These are phyloP conservation scores for Lates calcarifer DNA, from an alignment of 2,113 vertebrate genomes.

Conservation along the genomic window DNA sequence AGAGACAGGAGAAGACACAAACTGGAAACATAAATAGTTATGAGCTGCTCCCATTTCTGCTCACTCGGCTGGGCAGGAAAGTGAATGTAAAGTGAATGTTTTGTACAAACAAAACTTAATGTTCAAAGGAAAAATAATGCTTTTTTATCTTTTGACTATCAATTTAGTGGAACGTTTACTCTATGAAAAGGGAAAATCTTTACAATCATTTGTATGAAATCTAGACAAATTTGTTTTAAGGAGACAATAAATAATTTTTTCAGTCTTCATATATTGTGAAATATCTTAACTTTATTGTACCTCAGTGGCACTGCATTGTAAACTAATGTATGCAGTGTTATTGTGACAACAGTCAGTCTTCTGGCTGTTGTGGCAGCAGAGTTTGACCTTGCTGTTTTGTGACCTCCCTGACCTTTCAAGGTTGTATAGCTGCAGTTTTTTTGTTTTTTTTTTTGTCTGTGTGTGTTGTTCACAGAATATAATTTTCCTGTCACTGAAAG, in stretches of 20 bases:
- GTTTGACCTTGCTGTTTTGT: conserved; percentile 26
- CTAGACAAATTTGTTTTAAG: conserved; percentile 56
- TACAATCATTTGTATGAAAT: conserved; percentile 66
- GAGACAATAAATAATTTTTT: conserved; percentile 77
- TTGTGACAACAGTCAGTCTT: neutral
- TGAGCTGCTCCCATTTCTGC: conserved; percentile 48
- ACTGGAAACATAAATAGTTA: neutral
- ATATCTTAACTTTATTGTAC: conserved; percentile 17
- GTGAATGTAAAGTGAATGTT: conserved; percentile 60
- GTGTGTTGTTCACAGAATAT: too few species aligned
- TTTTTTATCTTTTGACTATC: conserved; percentile 61
- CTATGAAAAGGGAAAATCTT: conserved; percentile 55
- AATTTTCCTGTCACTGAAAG: too few species aligned
- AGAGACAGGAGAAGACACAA: neutral
- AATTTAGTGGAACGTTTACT: conserved; percentile 54
- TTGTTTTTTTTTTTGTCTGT: too few species aligned
- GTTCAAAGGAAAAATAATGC: conserved; percentile 26
- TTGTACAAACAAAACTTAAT: conserved; percentile 58
- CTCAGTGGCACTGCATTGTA: neutral
- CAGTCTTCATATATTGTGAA: conserved; percentile 50
- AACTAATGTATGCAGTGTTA: neutral
- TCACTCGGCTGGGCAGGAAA: conserved; percentile 26
- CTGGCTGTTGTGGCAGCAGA: conserved; percentile 10
- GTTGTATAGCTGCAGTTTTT: neutral
- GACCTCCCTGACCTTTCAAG: conserved; percentile 8